These are phyloP conservation scores for Nasalis larvatus DNA, from an alignment of 2,113 vertebrate genomes.

Conservation along the genomic window DNA sequence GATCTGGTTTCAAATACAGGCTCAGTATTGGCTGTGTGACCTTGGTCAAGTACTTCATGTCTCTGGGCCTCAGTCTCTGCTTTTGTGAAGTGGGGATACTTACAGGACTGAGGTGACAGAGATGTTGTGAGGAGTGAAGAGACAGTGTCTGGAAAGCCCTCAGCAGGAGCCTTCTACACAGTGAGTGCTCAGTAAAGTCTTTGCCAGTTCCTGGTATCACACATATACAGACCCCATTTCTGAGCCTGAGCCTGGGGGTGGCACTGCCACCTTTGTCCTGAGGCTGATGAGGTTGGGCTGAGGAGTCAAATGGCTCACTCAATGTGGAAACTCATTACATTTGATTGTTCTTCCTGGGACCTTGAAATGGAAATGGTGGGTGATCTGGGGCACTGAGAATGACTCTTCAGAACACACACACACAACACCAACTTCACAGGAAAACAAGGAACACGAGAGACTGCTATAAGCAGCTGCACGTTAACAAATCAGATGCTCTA, in stretches of 20 bases:
- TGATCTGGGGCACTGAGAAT: not conserved
- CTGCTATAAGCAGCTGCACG: not conserved
- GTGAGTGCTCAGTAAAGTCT: too few species aligned
- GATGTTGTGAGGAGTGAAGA: not conserved
- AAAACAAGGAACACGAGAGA: not conserved
- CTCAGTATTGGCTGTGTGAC: not conserved
- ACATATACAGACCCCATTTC: not conserved
- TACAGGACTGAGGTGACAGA: not conserved
- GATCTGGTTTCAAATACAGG: not conserved
- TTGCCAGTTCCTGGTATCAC: too few species aligned
- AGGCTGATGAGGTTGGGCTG: not conserved
- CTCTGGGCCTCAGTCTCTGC: not conserved
- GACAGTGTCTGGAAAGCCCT: not conserved
- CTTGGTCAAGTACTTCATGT: not conserved
- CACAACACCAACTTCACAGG: not conserved
- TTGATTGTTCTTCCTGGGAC: not conserved
- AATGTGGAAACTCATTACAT: accelerated
- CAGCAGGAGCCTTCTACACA: not conserved
- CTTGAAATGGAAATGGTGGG: not conserved
- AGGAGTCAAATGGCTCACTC: not conserved
- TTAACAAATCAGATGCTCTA: not conserved
- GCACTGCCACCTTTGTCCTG: not conserved
- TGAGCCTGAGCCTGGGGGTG: not conserved
- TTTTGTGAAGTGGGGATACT: not conserved
- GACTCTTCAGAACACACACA: not conserved